Percentiles rank a stretch among this genome's conserved stretches.
These are phyloP conservation scores for Columbina picui DNA, from an alignment of 2,113 vertebrate genomes.

Conservation along the genomic window DNA sequence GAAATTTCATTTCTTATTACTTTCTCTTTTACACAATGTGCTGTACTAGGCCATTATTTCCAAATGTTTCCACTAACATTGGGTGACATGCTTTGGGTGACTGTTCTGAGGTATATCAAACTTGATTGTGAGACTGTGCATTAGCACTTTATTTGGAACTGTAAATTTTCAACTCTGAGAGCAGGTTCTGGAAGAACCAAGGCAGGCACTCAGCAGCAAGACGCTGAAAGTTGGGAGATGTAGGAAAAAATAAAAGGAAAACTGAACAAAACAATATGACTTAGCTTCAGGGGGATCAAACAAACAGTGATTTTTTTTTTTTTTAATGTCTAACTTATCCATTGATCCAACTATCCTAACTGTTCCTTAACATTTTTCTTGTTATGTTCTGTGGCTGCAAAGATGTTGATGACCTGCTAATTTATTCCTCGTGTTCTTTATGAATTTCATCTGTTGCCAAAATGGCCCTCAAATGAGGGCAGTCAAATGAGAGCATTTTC, in stretches of 20 bases:
- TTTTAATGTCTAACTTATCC: not conserved
- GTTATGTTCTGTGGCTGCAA: slow-evolving; percentile 40
- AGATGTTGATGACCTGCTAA: slow-evolving; percentile 69
- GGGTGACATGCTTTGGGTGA: not conserved
- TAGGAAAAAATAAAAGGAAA: not conserved
- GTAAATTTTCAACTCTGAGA: not conserved
- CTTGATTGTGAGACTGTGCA: not conserved
- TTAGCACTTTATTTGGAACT: not conserved
- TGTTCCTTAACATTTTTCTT: not conserved
- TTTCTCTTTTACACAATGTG: not conserved
- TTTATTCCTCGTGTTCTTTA: slow-evolving; percentile 57
- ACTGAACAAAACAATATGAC: not conserved
- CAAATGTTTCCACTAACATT: not conserved
- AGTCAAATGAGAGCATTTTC: slow-evolving; percentile 53
- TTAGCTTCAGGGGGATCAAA: not conserved
- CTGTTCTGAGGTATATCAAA: not conserved
- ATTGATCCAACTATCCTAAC: not conserved
- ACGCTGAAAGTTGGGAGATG: not conserved
- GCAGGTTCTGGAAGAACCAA: not conserved
- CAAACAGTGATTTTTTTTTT: not conserved
- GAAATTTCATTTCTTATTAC: not conserved
- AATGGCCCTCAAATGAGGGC: slow-evolving; percentile 35
- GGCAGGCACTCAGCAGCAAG: not conserved
- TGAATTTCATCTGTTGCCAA: slow-evolving; percentile 54
- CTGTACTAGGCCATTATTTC: not conserved